Evolutionary conservation across 2,797 vertebrate species (phyloP), one percentile per base, ranked within the genome.

Genomic region (Decapterus maruadsi): DNA sequence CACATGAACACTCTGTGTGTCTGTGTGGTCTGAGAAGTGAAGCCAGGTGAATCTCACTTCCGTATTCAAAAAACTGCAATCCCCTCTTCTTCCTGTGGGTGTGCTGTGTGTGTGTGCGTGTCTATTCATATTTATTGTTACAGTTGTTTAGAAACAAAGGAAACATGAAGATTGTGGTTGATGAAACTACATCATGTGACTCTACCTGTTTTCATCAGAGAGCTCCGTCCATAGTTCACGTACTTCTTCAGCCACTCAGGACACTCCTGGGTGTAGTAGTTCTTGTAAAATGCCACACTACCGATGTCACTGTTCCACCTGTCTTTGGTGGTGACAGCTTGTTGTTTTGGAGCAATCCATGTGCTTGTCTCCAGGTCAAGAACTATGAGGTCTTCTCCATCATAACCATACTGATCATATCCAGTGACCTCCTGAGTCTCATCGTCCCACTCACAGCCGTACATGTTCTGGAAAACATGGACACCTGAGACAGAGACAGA

Each of bases 141-240:
- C 22, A 16, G 53, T 54, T 54, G 13, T 13, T 55, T 31, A 19
- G 16, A 48, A 48, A 48, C 17, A 48, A 17, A 38, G 38, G 42
- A 43, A 38, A 10, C 38, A 38, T 38, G 38, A 38, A 38, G 38
- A 38, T 8, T 10, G 38, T 38, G 3, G 26, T 26, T 38, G 59
- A 14, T 71, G 42, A 73, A 34, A 26, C 26, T 1, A 1, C 31
- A 56, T 46, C 46, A 73, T 56, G 72, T 71, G 45, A 62, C 29
- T 57, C 19, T 90, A 93, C 91, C 88, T 90, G 17, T 89, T 64
- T 82, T 89, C 75, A 72, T 9, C 55, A 87, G 75, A 55, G 58
- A 69, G 34, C 22, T 73, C 55, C 11, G 81, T 59, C 89, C 80
- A 17, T 81, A 80, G 1, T 26, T 0, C 26, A 93, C 0, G 12